Percentiles rank a stretch among this genome's conserved stretches.
Conservation (phyloP, 2,797 vertebrate genomes). For the Tangara arthus region DNA sequence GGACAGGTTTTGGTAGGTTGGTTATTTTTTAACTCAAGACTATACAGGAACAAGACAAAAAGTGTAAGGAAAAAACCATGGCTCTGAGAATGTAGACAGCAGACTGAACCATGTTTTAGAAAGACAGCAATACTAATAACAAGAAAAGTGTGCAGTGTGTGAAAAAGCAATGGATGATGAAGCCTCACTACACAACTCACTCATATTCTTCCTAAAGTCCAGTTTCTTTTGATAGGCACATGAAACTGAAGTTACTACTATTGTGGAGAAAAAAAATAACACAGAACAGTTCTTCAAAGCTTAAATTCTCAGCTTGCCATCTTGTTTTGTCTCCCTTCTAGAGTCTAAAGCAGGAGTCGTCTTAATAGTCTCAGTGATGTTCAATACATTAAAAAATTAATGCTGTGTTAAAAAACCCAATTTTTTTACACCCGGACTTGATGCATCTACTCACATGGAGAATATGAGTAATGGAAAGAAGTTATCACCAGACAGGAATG, state of each 20-base stretch:
- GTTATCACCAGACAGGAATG: not conserved
- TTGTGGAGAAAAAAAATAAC: not conserved
- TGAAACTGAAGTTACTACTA: not conserved
- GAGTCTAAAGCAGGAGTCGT: not conserved
- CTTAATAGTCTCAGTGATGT: not conserved
- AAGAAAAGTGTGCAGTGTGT: not conserved
- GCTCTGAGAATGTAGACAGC: not conserved
- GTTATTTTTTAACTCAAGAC: not conserved
- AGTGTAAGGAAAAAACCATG: not conserved
- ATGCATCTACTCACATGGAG: not conserved
- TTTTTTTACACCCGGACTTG: not conserved
- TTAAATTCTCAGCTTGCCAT: not conserved
- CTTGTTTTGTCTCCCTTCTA: not conserved
- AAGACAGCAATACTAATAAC: not conserved
- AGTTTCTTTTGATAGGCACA: not conserved
- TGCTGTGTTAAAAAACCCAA: not conserved
- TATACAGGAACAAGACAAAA: not conserved
- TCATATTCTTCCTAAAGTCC: not conserved
- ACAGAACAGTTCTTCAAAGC: not conserved
- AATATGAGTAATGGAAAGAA: not conserved
- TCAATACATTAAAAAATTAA: not conserved
- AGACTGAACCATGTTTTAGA: not conserved
- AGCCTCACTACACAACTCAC: not conserved
- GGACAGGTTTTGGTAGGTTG: not conserved
- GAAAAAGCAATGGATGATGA: not conserved